These are phyloP conservation scores for Biston betularia DNA, from an alignment of 2,888 invertebrate genomes.

Conservation along the genomic window DNA sequence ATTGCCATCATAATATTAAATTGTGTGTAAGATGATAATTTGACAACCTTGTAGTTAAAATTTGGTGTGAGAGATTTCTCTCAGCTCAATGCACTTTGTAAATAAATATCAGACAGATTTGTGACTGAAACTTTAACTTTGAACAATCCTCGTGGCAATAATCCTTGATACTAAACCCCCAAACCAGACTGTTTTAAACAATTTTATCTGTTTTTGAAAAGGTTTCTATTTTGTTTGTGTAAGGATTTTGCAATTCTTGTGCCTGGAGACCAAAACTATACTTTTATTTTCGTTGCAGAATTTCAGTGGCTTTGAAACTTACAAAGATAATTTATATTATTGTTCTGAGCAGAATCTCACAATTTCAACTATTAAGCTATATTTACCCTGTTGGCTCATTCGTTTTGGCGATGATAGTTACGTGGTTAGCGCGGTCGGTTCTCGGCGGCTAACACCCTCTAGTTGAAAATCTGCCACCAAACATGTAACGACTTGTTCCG, in stretches of 20 bases:
- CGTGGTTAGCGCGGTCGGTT: no score
- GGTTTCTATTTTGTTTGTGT: not conserved
- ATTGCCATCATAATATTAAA: no score
- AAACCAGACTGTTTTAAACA: slow-evolving; percentile 11
- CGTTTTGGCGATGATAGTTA: no score
- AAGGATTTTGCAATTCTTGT: not conserved
- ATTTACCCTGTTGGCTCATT: no score
- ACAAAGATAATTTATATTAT: no score
- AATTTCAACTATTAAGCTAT: no score
- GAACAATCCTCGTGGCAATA: slow-evolving; percentile 2
- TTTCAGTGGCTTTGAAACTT: not conserved
- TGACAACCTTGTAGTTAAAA: not conserved
- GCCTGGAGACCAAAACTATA: not conserved
- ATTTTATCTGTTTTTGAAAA: slow-evolving; percentile 4
- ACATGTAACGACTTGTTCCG: no score
- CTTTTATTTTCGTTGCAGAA: slow-evolving; percentile 1
- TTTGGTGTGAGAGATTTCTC: not conserved
- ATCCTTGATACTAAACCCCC: slow-evolving; percentile 1
- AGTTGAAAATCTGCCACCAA: no score
- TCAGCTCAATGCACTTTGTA: slow-evolving; percentile 12
- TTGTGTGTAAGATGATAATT: not conserved
- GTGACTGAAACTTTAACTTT: not conserved
- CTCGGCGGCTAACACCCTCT: no score
- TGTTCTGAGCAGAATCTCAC: no score
- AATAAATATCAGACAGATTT: slow-evolving; percentile 1